Base-by-base conservation (phyloP, 64 coral and sea anemone genomes). In the Stichodactyla helianthus region DNA sequence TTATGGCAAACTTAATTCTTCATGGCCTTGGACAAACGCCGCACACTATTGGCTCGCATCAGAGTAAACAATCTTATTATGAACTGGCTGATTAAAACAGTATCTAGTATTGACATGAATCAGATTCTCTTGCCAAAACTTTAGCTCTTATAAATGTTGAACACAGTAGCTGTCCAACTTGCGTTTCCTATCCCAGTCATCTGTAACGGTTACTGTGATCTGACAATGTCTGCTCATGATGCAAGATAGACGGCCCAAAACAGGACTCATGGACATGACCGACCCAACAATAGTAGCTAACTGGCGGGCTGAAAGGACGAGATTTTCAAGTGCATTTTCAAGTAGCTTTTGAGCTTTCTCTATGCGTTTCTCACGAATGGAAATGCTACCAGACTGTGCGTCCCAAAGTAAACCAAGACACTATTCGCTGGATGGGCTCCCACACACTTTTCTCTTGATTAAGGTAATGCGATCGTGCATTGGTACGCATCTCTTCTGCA, bases 191-290 rank as follows among this genome's bases (percentile, higher is more conserved):
- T 89, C 87, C 87, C 87, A 89, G 13, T 89, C 53, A 20, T 82
- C 22, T 18, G 78, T 52, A 83, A 63, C 14, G 20, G 56, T 12
- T 16, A 81, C 25, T 10, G 59, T 65, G 50, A 83, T 68, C 59
- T 89, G 88, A 17, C 56, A 89, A 27, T 64, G 79, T 67, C 79
- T 89, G 44, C 79, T 89, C 77, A 78, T 89, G 20, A 89, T 89
- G 12, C 31, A 63, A 20, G 85, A 83, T 63, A 92, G 84, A 0
- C 53, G 91, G 11, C 83, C 83, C 19, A 92, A 77, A 80, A 79
- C 86, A 7, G 88, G 53, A 0, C 77, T 54, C 52, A 88, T 77
- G 50, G 71, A 93, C 51, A 86, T 88, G 17, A 93, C 51, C 11
- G 60, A 79, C 14, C 86, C 91, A 17, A 60, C 86, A 8, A 93